Percentiles rank a stretch among this genome's conserved stretches.
Conservation (phyloP, 2,113 vertebrate genomes). For the Calidris pygmaea region DNA sequence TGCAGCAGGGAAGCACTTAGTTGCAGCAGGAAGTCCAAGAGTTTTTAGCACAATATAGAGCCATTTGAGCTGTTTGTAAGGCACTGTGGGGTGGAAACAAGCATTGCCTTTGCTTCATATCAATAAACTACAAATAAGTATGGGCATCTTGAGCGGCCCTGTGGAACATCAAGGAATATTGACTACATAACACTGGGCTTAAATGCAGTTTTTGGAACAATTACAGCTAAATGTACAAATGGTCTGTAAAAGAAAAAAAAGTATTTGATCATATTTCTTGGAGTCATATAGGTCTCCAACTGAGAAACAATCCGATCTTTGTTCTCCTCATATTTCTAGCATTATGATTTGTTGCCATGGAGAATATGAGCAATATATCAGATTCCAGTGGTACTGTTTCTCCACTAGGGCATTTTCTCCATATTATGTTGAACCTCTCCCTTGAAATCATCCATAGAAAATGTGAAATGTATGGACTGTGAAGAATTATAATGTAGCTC, state of each 20-base stretch:
- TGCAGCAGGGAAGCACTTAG: slow-evolving; percentile 39
- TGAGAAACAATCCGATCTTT: background rate
- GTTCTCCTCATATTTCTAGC: background rate
- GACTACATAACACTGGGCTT: background rate
- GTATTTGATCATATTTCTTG: background rate
- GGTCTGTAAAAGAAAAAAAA: background rate
- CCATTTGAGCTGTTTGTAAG: background rate
- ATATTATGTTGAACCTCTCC: background rate
- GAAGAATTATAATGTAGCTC: background rate
- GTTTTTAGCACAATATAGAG: background rate
- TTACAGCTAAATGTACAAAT: background rate
- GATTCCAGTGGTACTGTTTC: background rate
- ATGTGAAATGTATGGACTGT: background rate
- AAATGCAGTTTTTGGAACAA: background rate
- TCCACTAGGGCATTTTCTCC: background rate
- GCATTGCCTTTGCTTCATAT: background rate
- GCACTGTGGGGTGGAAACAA: background rate
- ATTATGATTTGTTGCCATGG: slow-evolving; percentile 60
- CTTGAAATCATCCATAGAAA: background rate
- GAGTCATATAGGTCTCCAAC: background rate
- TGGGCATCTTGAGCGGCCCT: background rate
- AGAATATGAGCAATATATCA: background rate
- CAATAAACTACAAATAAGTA: slow-evolving; percentile 9
- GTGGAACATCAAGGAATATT: background rate
- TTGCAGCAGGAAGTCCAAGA: slow-evolving; percentile 3